Evolutionary conservation across 1,140 invertebrate species (phyloP).

Genomic region (Melitaea cinxia): DNA sequence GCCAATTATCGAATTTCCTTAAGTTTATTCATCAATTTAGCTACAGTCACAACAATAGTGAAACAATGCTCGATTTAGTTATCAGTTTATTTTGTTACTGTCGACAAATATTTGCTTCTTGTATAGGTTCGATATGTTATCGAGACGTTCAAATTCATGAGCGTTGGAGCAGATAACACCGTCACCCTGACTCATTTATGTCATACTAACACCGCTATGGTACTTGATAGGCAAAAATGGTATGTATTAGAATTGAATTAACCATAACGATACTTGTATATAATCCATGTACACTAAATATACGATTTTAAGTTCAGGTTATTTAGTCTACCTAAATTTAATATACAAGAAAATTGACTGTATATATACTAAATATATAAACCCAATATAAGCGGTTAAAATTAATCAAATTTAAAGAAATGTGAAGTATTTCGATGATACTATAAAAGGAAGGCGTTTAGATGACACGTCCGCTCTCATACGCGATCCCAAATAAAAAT

Average conservation of each 20-base stretch:
- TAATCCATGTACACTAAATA: no score
- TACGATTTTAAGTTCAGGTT: no score
- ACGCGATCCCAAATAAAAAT: conserved; percentile 56
- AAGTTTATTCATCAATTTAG: conserved; percentile 5
- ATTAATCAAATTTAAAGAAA: no score
- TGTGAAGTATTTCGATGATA: conserved; percentile 8
- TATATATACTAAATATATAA: no score
- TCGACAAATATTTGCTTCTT: conserved; percentile 52
- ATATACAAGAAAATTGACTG: no score
- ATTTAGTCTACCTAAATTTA: no score
- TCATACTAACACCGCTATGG: neutral
- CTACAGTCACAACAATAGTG: conserved; percentile 17
- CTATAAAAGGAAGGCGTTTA: conserved; percentile 52
- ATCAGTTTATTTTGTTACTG: conserved; percentile 44
- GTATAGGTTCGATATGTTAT: conserved; percentile 48
- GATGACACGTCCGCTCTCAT: conserved; percentile 63
- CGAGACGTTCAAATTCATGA: conserved; percentile 45
- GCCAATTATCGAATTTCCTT: conserved; percentile 1
- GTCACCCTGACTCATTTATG: conserved; percentile 41
- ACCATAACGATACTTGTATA: no score
- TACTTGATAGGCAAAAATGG: neutral
- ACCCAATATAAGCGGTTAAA: no score
- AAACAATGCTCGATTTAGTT: conserved; percentile 24
- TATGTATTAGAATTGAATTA: conserved; percentile 8
- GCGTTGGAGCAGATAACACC: conserved; percentile 45